A percentile compares a stretch with the other conserved stretches of the same genome.
Evolutionary conservation across 2,113 vertebrate species (phyloP).

Genomic region (Dascyllus trimaculatus): DNA sequence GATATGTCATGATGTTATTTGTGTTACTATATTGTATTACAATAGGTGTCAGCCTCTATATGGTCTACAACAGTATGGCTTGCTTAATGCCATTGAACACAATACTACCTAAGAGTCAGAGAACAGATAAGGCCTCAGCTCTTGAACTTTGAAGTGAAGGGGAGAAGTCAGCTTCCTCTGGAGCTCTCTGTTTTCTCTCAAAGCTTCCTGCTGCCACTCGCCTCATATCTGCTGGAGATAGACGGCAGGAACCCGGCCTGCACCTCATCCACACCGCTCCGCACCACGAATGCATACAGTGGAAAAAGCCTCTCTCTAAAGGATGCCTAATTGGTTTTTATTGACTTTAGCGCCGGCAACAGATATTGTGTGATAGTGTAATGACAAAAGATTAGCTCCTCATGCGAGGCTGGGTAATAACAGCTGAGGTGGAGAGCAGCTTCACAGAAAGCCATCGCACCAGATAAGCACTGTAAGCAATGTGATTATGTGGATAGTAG

Average conservation of each 20-base stretch:
- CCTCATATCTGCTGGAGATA: slow-evolving; percentile 48
- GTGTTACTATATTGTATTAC: too few relatives aligned
- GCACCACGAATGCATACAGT: slow-evolving; percentile 1
- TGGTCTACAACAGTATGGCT: background rate
- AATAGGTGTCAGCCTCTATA: too few relatives aligned
- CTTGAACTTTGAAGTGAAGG: slow-evolving; percentile 34
- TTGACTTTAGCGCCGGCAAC: slow-evolving; percentile 70
- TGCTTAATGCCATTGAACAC: too few relatives aligned
- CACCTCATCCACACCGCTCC: slow-evolving; percentile 14
- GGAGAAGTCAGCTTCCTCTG: slow-evolving; percentile 35
- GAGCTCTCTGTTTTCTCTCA: slow-evolving; percentile 33
- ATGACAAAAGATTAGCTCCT: slow-evolving; percentile 75
- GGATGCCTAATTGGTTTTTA: slow-evolving; percentile 74
- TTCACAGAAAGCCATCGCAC: slow-evolving; percentile 58
- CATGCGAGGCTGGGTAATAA: slow-evolving; percentile 64
- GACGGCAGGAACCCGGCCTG: slow-evolving; percentile 16
- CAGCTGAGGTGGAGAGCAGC: slow-evolving; percentile 66
- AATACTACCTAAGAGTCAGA: slow-evolving; percentile 4
- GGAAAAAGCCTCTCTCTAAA: slow-evolving; percentile 42
- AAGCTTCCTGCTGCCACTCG: slow-evolving; percentile 36
- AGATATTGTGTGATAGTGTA: slow-evolving; percentile 72
- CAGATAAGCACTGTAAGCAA: slow-evolving; percentile 75
- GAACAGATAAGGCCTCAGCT: slow-evolving; percentile 25
- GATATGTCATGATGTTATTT: too few relatives aligned
- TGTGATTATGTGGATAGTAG: slow-evolving; percentile 71